Base-by-base conservation (phyloP, 2,888 invertebrate species). In the Coleophora flavipennella region DNA sequence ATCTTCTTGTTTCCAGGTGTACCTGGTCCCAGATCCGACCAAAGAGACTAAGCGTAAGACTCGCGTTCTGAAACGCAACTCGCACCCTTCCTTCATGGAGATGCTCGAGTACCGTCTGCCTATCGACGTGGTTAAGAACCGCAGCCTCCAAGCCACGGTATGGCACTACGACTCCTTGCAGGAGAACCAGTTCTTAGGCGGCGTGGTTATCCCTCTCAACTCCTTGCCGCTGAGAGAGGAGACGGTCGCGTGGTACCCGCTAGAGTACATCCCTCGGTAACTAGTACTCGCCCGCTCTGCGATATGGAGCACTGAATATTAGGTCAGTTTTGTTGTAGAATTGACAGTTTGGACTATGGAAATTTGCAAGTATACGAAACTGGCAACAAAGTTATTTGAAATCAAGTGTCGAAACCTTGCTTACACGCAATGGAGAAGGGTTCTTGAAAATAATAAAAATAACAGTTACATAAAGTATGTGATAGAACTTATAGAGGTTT, bases 41-140 rank as follows among this genome's bases (percentile, higher is more conserved):
- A 97, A 97, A 78, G 91, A 89, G 50, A 97, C 98, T 11, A 99
- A 99, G 77, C 87, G 96, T 38, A 99, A 99, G 80, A 99, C 99
- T 1, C 94, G 96, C 76, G 94, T 97, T 1, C 91, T 97, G 1
- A 92, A 92, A 57, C 92, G 93, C 51, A 95, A 94, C 64, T 94
- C 95, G 59, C 96, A 97, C 74, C 99, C 99, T 0, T 96, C 97
- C 12, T 99, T 97, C 78, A 98, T 99, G 95, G 96, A 97, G 87
- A 96, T 96, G 93, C 83, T 97, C 68, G 95, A 95, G 64, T 97
- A 97, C 62, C 88, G 95, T 44, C 88, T 96, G 83, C 90, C 94
- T 0, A 62, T 94, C 47, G 94, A 95, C 36, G 88, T 92, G 32
- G 88, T 97, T 11, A 88, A 89, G 62, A 87, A 86, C 49, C 87